A percentile compares a stretch with the other conserved stretches of the same genome.
Conservation (phyloP, 2,113 vertebrate species). For the Ctenodactylus gundi region DNA sequence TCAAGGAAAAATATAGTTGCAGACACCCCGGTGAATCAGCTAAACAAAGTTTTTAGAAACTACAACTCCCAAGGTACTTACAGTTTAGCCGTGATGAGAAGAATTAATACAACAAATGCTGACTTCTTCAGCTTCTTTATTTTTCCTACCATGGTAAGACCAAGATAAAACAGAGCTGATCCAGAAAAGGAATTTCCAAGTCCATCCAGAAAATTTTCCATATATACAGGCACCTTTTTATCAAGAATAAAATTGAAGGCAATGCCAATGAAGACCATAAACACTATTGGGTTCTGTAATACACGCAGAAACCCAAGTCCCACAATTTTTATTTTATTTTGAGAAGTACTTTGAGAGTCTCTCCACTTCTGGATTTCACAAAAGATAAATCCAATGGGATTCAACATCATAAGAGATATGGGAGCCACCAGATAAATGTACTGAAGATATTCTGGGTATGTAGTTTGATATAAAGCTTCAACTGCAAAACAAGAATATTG, state of each 20-base stretch:
- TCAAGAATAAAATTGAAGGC: slow-evolving; percentile 93
- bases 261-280: slow-evolving; percentile 96
- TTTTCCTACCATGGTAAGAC: slow-evolving; percentile 97
- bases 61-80: slow-evolving; percentile 82
- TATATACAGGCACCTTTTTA: slow-evolving; percentile 91
- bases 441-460: slow-evolving; percentile 96
- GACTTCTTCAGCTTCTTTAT: slow-evolving; percentile 92
- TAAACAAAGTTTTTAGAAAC: slow-evolving; percentile 33
- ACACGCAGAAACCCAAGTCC: slow-evolving; percentile 91
- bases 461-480: slow-evolving; percentile 95
- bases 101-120: slow-evolving; percentile 92
- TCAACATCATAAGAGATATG: slow-evolving; percentile 96
- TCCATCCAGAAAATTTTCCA: slow-evolving; percentile 95
- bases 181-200: slow-evolving; percentile 97
- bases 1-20: not conserved
- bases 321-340: slow-evolving; percentile 90
- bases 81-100: slow-evolving; percentile 98
- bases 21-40: not conserved
- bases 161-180: slow-evolving; percentile 97
- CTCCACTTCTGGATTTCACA: slow-evolving; percentile 98
- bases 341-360: slow-evolving; percentile 86
- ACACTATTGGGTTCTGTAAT: slow-evolving; percentile 96
- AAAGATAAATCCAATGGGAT: slow-evolving; percentile 96
- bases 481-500: slow-evolving; percentile 86
- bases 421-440: slow-evolving; percentile 98